Base-by-base conservation (phyloP, 2,797 vertebrate species). In the Oreonectes daqikongensis region DNA sequence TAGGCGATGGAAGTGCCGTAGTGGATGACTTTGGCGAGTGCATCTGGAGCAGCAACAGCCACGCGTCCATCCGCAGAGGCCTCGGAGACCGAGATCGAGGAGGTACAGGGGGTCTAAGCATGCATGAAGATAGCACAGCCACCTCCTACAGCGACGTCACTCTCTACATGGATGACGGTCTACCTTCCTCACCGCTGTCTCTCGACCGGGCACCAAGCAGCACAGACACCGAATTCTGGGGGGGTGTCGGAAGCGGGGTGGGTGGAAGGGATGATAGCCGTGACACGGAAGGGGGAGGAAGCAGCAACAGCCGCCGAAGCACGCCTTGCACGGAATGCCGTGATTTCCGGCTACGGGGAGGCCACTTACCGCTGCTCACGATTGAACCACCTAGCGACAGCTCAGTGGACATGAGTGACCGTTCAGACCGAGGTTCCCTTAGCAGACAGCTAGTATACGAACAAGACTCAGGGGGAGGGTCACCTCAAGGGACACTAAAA, bases 381-480 rank as follows among this genome's bases (percentile, higher is more conserved):
- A 95, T 97, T 1, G 96, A 97, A 75, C 96, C 96, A 0, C 95
- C 96, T 76, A 96, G 96, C 28, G 96, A 97, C 91, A 96, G 96
- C 88, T 97, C 96, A 0, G 95, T 97, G 84, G 96, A 97, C 85
- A 94, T 96, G 90, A 97, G 96, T 48, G 96, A 97, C 89, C 95
- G 96, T 86, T 96, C 87, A 12, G 94, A 95, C 71, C 87, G 93
- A 5, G 93, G 93, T 15, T 94, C 92, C 67, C 76, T 94, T 28
- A 90, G 90, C 77, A 87, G 94, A 20, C 93, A 94, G 75, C 87
- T 95, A 69, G 92, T 95, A 12, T 97, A 94, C 14, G 96, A 97
- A 71, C 94, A 95, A 83, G 95, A 96, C 30, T 83, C 91, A 42
- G 84, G 46, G 0, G 90, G 83, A 0, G 90, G 92, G 32, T 93